Evolutionary conservation across 1,140 invertebrate genomes (phyloP).

Genomic region (Aphelenchoides avenae): DNA sequence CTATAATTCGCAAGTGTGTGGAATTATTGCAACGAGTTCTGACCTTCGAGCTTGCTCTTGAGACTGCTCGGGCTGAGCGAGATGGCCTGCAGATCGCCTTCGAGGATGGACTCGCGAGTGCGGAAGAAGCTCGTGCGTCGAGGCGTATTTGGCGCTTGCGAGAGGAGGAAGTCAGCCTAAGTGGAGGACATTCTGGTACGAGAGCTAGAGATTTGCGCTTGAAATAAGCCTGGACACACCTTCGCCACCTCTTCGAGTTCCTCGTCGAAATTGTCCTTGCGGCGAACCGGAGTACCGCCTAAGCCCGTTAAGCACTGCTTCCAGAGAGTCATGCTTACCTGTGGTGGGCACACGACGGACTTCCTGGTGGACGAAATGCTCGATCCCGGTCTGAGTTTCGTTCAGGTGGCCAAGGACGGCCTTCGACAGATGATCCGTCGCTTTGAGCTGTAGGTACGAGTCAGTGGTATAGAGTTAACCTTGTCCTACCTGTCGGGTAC

Average conservation of each 20-base stretch:
- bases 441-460: background rate
- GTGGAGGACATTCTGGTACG: no score
- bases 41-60: background rate
- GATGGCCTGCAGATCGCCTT: slow-evolving; percentile 5
- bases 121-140: slow-evolving; percentile 7
- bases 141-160: slow-evolving; percentile 8
- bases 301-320: background rate
- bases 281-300: background rate
- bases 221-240: background rate
- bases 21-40: no score
- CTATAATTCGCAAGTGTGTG: no score
- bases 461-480: background rate
- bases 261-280: slow-evolving; percentile 8
- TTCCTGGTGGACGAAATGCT: slow-evolving; percentile 28
- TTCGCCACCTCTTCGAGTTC: slow-evolving; percentile 8
- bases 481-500: background rate
- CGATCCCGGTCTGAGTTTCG: slow-evolving; percentile 27
- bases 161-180: slow-evolving; percentile 21
- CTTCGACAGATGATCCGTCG: background rate
- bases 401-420: slow-evolving; percentile 2
- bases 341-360: slow-evolving; percentile 17
- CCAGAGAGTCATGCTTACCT: slow-evolving; percentile 7
- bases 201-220: no score
- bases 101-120: slow-evolving; percentile 25
- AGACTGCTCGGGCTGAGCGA: background rate